Base-by-base conservation (phyloP, 2,888 invertebrate genomes). In the Halictus ligatus region DNA sequence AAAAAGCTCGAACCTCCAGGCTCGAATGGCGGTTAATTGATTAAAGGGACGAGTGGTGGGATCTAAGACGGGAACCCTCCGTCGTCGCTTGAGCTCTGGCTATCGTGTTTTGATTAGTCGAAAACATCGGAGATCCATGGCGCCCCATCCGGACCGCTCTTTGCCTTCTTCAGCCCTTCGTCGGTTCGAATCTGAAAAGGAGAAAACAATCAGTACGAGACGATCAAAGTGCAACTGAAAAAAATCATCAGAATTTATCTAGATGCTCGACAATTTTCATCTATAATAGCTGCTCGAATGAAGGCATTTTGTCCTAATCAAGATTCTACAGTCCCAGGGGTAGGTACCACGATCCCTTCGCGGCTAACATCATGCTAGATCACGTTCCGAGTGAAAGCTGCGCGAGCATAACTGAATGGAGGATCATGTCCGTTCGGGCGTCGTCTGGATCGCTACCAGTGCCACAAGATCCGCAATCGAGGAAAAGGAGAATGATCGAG, bases 151-250 rank as follows among this genome's bases (percentile, higher is more conserved):
- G 88, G 90, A 90, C 90, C 92, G 91, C 92, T 92, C 92, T 91
- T 89, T 91, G 91, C 91, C 92, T 91, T 92, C 91, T 89, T 92
- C 90, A 91, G 92, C 90, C 92, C 93, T 91, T 91, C 91, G 89
- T 91, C 91, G 89, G 88, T 92, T 87, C 91, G 91, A 93, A 94
- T 93, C 95, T 94, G 93, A 29, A 94, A 60, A 94, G 64, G 81
- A 83, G 25, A 78, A 54, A 18, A 25, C 13, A 29, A 75, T 29
- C 35, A 35, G 35, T 35, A 35, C 35, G 5, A 35, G 35, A 35
- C 35, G 5, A 35, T 5, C 35, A 35, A 35, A 5, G 5, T 35
- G 5, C 35, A 35, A 35, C 35, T 35, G 35, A 35, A 4, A 46
- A 46, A 54, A 54, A n/a, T 54, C n/a, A 4, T 21, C 35, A 35